phyloP scores from a whole-genome alignment of 2,888 invertebrate genomes.

The Melanostoma mellinum region DNA sequence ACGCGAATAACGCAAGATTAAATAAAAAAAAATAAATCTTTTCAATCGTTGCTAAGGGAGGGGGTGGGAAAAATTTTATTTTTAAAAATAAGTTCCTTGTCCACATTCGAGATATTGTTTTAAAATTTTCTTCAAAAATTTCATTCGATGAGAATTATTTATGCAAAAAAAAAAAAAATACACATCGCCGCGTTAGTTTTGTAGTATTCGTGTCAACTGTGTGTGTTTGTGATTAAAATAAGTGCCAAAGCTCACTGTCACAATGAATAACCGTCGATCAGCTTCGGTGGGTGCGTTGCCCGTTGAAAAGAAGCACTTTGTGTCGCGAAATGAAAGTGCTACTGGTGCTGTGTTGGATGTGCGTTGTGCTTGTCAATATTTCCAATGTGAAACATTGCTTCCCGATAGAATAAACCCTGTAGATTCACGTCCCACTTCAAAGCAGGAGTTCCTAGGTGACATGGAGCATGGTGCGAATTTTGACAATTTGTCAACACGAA shows the following conservation, averaged over 20 bases:
- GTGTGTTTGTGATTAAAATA: constrained; percentile 37
- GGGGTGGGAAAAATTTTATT: constrained; percentile 18
- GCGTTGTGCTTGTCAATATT: constrained; percentile 93
- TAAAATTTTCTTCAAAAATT: constrained; percentile 28
- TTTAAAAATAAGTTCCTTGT: constrained; percentile 78
- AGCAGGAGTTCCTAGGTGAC: constrained; percentile 79
- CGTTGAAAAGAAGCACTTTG: constrained; percentile 85
- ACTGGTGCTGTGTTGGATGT: constrained; percentile 90
- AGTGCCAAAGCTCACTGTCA: constrained; percentile 54
- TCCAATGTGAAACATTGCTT: constrained; percentile 89
- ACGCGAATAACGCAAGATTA: constrained; percentile 5
- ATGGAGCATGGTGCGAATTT: constrained; percentile 68
- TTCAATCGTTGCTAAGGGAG: constrained; percentile 16
- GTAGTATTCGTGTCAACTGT: constrained; percentile 33
- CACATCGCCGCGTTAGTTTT: constrained; percentile 24
- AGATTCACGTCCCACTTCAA: constrained; percentile 86
- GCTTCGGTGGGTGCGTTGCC: constrained; percentile 87
- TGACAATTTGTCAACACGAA: constrained; percentile 77
- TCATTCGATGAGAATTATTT: constrained; percentile 34
- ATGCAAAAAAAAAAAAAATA: constrained; percentile 28
- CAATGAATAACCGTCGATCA: constrained; percentile 84
- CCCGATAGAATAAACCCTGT: constrained; percentile 89
- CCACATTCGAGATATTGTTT: constrained; percentile 75
- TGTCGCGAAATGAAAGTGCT: constrained; percentile 88
- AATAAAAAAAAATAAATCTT: constrained; percentile 11